Percentiles rank a stretch among this genome's conserved stretches.
phyloP scores from a whole-genome alignment of 2,888 invertebrate genomes.

The Caenorhabditis afra region DNA sequence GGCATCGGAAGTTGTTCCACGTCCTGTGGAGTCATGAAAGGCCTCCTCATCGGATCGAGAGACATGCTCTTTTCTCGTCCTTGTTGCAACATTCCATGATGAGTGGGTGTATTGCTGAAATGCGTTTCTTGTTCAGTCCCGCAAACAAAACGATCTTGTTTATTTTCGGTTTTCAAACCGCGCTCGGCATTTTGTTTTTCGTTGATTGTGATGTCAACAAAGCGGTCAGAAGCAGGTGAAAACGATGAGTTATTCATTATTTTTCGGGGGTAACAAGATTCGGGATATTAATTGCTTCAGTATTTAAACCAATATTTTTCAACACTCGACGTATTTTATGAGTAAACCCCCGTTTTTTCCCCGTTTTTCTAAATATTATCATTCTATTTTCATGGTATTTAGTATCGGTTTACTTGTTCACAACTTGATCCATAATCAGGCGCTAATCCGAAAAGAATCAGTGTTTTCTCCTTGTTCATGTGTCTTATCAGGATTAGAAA shows the following conservation, averaged over 20 bases:
- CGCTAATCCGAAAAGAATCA: no score
- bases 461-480: no score
- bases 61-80: constrained; percentile 59
- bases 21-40: constrained; percentile 47
- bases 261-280: background rate
- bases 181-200: no score
- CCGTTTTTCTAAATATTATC: no score
- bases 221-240: background rate
- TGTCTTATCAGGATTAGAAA: no score
- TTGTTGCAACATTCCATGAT: constrained; percentile 42
- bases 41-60: constrained; percentile 59
- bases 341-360: background rate
- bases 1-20: constrained; percentile 60
- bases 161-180: constrained; percentile 8
- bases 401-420: no score
- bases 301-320: background rate
- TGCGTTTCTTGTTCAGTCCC: no score
- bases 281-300: constrained; percentile 1
- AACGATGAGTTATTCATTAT: constrained; percentile 15
- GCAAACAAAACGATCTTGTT: background rate
- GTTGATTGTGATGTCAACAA: background rate
- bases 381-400: no score
- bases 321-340: background rate
- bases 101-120: constrained; percentile 24
- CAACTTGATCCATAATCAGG: background rate